A percentile compares a stretch with the other conserved stretches of the same genome.
phyloP scores from a whole-genome alignment of 1,140 invertebrate genomes.

The Spodoptera frugiperda region DNA sequence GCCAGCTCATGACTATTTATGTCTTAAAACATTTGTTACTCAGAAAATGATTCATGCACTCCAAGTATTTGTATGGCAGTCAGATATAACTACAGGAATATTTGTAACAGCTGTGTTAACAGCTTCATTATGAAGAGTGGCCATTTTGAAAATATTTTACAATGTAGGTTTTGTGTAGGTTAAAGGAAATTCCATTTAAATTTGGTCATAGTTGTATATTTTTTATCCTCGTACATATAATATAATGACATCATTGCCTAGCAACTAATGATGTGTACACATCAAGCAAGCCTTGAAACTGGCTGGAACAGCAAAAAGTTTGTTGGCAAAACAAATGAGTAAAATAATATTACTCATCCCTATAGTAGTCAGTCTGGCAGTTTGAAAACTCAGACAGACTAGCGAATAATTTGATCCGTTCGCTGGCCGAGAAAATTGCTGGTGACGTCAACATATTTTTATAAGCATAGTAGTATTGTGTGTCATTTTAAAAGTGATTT shows the following conservation, averaged over 20 bases:
- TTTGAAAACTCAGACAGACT: conserved; percentile 4
- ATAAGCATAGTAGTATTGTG: neutral
- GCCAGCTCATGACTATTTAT: conserved; percentile 13
- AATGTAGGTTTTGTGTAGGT: neutral
- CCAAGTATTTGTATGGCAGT: conserved; percentile 11
- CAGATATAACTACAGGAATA: conserved; percentile 3
- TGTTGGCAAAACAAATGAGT: conserved; percentile 1
- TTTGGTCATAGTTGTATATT: neutral
- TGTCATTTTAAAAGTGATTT: conserved; percentile 16
- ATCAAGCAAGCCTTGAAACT: conserved; percentile 15
- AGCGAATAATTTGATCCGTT: conserved; percentile 11
- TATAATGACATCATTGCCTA: conserved; percentile 22
- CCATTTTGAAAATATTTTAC: conserved; percentile 26
- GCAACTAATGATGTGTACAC: conserved; percentile 16
- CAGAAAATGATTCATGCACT: conserved; percentile 41
- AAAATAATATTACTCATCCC: conserved; percentile 23
- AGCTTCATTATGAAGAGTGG: neutral
- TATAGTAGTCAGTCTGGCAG: conserved; percentile 6
- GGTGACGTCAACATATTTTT: conserved; percentile 6
- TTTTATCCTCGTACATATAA: neutral
- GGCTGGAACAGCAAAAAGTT: neutral
- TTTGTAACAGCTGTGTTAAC: conserved; percentile 31
- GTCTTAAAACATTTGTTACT: conserved; percentile 31
- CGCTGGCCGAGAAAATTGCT: conserved; percentile 32
- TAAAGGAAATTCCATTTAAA: conserved; percentile 9